A percentile compares a stretch with the other conserved stretches of the same genome.
Conservation (phyloP, 1,140 invertebrate genomes). For the Ptiloglossa arizonensis region DNA sequence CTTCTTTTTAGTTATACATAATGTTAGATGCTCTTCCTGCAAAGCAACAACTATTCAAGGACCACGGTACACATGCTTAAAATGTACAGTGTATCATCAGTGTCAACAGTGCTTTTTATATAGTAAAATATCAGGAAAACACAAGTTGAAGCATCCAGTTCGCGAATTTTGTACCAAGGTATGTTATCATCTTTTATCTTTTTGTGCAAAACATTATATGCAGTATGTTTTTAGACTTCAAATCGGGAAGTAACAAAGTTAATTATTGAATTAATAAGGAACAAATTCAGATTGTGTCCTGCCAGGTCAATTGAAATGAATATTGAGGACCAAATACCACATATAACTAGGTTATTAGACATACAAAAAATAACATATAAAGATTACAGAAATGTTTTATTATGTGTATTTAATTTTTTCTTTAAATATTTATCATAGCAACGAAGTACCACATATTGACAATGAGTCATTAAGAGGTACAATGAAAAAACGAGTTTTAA, state of each 20-base stretch:
- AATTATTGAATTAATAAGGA: conserved; percentile 80
- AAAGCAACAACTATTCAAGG: conserved; percentile 83
- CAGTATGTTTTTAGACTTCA: conserved; percentile 75
- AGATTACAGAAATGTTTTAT: not conserved
- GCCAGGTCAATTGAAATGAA: conserved; percentile 63
- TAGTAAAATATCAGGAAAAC: conserved; percentile 86
- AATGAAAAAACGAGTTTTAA: conserved; percentile 72
- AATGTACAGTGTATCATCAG: conserved; percentile 89
- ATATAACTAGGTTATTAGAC: conserved; percentile 52
- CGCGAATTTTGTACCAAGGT: conserved; percentile 89
- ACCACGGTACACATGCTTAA: conserved; percentile 87
- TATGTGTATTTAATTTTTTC: conserved; percentile 12
- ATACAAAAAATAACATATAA: not conserved
- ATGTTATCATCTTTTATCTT: conserved; percentile 38
- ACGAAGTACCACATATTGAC: conserved; percentile 66
- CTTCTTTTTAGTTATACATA: conserved; percentile 81
- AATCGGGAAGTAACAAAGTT: conserved; percentile 81
- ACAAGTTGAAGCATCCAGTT: conserved; percentile 89
- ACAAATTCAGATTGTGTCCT: conserved; percentile 79
- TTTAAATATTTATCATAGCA: conserved; percentile 55
- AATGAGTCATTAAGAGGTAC: conserved; percentile 73
- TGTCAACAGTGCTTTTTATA: conserved; percentile 92
- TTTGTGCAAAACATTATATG: conserved; percentile 42
- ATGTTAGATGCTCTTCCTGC: conserved; percentile 83
- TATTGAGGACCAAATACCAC: conserved; percentile 68